Base-by-base conservation (phyloP, 2,113 vertebrate genomes). In the Marcusenius ussheri region DNA sequence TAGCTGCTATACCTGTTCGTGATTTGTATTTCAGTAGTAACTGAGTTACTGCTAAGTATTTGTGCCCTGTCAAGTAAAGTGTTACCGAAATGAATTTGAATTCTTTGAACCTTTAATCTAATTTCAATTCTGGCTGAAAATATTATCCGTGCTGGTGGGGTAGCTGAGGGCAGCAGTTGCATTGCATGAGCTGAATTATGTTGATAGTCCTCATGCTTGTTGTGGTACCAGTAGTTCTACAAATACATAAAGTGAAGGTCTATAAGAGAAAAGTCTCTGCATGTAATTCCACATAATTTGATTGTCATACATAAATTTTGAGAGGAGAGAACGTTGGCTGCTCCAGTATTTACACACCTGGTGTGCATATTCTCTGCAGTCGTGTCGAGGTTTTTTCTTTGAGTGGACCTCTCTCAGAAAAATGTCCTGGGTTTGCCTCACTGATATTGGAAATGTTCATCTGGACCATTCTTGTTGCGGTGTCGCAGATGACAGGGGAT, bases 301-400 rank as follows among this genome's bases (percentile, higher is more conserved):
- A 87, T 39, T 27, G 4, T 77, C 51, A 53, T 50, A 39, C 62
- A 50, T 47, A 46, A 58, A 74, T 85, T 85, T 66, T 5, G n/a
- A 45, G 21, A 66, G 51, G 45, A n/a, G n/a, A 42, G 17, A 77
- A 19, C 24, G 21, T 53, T 80, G 58, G 80, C 77, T 21, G 11
- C 11, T 62, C 8, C 3, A 9, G 15, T 88, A 87, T 88, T 90
- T 90, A 77, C 5, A 88, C 89, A 90, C 89, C 85, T 90, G 85
- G 89, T 9, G 31, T 49, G 19, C 85, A 53, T 80, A 74, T 90
- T 77, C 46, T 80, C 49, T 56, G 62, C 27, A 46, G 85, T 49
- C 46, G n/a, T 56, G 58, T 13, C 15, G n/a, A 39, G 15, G 84
- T 66, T 47, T 15, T 42, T 45, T 19, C 58, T 88, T 51, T 50